Evolutionary conservation across 2,888 invertebrate species (phyloP).

Genomic region (Cephus pygmeus): DNA sequence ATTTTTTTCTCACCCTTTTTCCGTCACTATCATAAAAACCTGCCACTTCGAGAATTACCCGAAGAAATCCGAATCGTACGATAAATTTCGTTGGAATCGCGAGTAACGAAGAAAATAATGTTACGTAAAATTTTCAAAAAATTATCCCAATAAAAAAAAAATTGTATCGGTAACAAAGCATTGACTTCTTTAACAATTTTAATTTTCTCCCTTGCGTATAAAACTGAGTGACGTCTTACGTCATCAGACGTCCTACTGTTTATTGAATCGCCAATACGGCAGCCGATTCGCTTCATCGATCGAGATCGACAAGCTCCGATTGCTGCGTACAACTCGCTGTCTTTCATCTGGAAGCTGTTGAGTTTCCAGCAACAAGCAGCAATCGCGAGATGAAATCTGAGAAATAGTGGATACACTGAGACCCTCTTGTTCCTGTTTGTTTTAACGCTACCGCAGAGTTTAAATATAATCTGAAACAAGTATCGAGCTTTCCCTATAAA

Average conservation of each 20-base stretch:
- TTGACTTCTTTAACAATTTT: neutral
- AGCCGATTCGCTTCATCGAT: slow-evolving; percentile 13
- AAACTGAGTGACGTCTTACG: neutral
- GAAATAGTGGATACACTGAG: neutral
- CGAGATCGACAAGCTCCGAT: slow-evolving; percentile 10
- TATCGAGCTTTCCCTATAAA: neutral
- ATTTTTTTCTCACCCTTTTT: slow-evolving; percentile 13
- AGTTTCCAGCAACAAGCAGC: neutral
- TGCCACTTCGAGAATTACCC: neutral
- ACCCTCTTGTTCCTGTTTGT: neutral
- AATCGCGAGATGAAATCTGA: neutral
- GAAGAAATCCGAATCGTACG: neutral
- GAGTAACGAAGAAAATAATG: too few relatives aligned
- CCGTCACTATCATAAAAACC: neutral
- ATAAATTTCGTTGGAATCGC: too few relatives aligned
- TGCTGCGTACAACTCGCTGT: neutral
- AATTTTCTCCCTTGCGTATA: neutral
- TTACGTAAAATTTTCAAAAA: neutral
- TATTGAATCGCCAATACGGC: neutral
- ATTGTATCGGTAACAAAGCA: neutral
- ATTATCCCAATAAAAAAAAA: neutral
- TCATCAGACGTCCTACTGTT: neutral
- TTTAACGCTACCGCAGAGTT: neutral
- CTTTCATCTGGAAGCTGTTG: neutral
- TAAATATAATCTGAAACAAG: neutral